Evolutionary conservation across 2,888 invertebrate species (phyloP), one percentile per base, ranked within the genome.

Genomic region (Watsonalla cultraria): DNA sequence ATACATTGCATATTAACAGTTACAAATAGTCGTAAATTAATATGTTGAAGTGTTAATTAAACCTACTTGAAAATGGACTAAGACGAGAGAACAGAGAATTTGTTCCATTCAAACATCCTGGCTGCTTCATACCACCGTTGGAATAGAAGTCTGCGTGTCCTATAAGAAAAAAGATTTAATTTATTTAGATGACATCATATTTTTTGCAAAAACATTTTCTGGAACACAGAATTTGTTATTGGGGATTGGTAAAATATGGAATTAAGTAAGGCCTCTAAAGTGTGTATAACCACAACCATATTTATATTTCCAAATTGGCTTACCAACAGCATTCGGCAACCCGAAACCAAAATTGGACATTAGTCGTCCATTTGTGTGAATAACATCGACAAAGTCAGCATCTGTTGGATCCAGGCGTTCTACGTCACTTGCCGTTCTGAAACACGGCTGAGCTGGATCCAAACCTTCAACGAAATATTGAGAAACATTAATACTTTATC

Each of bases 131-230:
- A 0, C 94, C 95, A 0, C 94, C 94, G 57, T 94, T 94, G 0
- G 94, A 92, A 74, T 94, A 94, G 70, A 94, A 94, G 71, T 95
- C 94, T 2, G 93, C 91, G 61, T 94, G 86, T 50, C 93, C 93
- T 92, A 4, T 24, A 4, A 2, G 56, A 42, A 68, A 70, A 46
- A 46, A 37, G 11, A 15, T 5, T 35, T 33, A 7, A n/a, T 7
- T 5, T 14, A 46, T 15, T 0, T 14, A 14, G 46, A 15, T 6
- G 14, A 13, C 14, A 14, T 46, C 14, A 9, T 42, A 4, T 42
- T 42, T 9, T 42, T 42, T 42, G 5, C 42, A 42, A 42, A 11
- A 42, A 9, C 9, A 42, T 42, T 42, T 42, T 42, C 42, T 42
- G 42, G 1, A 42, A 42, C 5, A 42, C 11, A 42, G 2, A 7